Conservation (phyloP, 2,888 invertebrate species). For the Kryphioiulus occultus region DNA sequence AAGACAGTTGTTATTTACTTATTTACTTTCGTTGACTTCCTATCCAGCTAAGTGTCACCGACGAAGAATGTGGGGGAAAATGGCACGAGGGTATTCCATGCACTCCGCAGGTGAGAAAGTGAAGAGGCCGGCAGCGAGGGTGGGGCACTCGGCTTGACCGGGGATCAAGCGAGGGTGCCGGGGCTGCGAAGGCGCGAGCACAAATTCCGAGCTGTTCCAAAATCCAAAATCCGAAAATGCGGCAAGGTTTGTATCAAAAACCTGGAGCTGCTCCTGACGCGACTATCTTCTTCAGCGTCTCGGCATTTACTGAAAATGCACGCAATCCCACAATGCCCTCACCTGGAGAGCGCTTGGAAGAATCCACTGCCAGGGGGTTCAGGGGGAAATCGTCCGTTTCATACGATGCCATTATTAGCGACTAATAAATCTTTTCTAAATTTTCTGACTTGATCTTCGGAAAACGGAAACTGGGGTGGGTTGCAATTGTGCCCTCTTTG, state of each 20-base stretch:
- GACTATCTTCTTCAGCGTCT: neutral
- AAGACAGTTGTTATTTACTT: neutral
- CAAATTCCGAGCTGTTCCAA: too few relatives aligned
- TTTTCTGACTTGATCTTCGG: too few relatives aligned
- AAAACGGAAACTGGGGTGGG: too few relatives aligned
- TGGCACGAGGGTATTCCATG: too few relatives aligned
- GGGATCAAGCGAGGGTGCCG: neutral
- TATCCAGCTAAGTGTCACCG: neutral
- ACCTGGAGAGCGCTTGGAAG: neutral
- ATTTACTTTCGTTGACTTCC: neutral
- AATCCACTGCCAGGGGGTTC: neutral
- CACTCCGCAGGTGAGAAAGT: neutral
- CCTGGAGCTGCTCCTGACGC: neutral
- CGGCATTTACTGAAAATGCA: neutral
- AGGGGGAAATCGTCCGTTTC: neutral
- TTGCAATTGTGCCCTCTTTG: too few relatives aligned
- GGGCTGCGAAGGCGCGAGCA: neutral
- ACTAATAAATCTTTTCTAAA: too few relatives aligned
- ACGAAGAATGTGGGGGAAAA: neutral
- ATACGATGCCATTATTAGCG: too few relatives aligned
- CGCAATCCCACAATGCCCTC: neutral
- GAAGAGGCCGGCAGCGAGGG: constrained; percentile 23
- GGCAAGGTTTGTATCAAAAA: neutral
- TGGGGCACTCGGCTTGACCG: neutral
- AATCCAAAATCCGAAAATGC: neutral